Base-by-base conservation (phyloP, 2,888 invertebrate genomes). In the Limnephilus lunatus region DNA sequence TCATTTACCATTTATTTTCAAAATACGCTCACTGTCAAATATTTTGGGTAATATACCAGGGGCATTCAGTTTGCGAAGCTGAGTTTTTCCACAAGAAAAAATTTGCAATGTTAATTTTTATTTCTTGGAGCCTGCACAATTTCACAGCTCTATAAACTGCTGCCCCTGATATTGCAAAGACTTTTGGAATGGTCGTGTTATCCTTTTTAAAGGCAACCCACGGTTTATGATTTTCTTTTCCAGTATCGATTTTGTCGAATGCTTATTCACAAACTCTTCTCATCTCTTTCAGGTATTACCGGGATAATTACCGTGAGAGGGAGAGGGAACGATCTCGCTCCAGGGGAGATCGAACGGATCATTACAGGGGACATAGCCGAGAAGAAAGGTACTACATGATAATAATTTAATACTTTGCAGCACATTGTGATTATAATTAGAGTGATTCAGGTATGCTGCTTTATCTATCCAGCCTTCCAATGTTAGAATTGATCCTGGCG, bases 271-370 rank as follows among this genome's bases (percentile, higher is more conserved):
- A 68, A 68, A 25, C 68, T 53, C 19, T 82, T 91, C 88, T 91
- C 53, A 53, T 39, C 25, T 92, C 82, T 93, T 94, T 12, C 94
- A 96, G 96, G 94, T 96, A 96, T 94, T 97, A 97, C 94, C 95
- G 96, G 92, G 96, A 97, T 91, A 94, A 94, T 90, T 97, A 97
- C 94, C 96, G 97, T 90, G 97, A 97, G 91, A 95, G 97, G 89
- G 97, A 97, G 92, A 95, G 97, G 92, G 98, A 98, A 94, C 95
- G 99, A 94, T 98, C 98, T 91, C 97, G 99, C 94, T 98, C 98
- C 94, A 97, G 99, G 94, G 98, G 97, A 93, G 96, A 96, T 96
- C 95, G 97, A 96, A 94, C 96, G 94, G 95, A 97, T 80, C 98
- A 98, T 94, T 98, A 98, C 95, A 96, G 98, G 94, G 98, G 97